Base-by-base conservation (phyloP, 2,797 vertebrate species). In the Paguma larvata region DNA sequence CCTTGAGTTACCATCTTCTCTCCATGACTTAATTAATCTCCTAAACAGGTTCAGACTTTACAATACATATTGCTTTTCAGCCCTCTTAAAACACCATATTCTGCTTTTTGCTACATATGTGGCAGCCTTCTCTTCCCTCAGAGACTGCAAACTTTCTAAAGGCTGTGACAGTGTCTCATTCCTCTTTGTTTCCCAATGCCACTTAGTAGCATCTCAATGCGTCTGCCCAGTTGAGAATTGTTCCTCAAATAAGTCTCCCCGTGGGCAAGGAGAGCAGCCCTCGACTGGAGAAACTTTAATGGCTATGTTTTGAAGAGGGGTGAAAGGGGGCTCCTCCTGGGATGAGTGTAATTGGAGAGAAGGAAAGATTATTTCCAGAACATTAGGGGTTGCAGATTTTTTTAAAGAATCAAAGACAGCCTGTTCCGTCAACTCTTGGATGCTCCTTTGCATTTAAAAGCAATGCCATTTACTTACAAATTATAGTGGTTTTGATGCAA, bases 401-500 rank as follows among this genome's bases (percentile, higher is more conserved):
- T 97, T 98, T 98, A 97, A 97, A 98, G 97, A 98, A 82, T 98
- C 98, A 98, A 98, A 98, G 97, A 86, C 68, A 96, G 97, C 92
- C 97, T 98, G 98, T 96, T 97, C 98, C 96, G 95, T 98, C 98
- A 98, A 98, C 85, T 98, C 97, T 94, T 62, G 91, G 95, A 98
- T 98, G 96, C 95, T 98, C 94, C 96, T 98, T 97, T 98, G 97
- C 94, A 97, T 98, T 98, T 98, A 98, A 98, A 98, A 98, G 97
- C 97, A 98, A 95, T 95, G 95, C 90, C 97, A 98, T 98, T 99
- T 98, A 98, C 98, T 98, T 98, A 98, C 98, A 98, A 98, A 99
- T 98, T 98, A 98, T 96, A 98, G 98, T 98, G 97, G 93, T 98
- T 98, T 97, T 67, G 95, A 98, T 98, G 98, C 97, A 98, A 98